A percentile compares a stretch with the other conserved stretches of the same genome.
Conservation (phyloP, 2,113 vertebrate genomes). For the Epinephelus lanceolatus region DNA sequence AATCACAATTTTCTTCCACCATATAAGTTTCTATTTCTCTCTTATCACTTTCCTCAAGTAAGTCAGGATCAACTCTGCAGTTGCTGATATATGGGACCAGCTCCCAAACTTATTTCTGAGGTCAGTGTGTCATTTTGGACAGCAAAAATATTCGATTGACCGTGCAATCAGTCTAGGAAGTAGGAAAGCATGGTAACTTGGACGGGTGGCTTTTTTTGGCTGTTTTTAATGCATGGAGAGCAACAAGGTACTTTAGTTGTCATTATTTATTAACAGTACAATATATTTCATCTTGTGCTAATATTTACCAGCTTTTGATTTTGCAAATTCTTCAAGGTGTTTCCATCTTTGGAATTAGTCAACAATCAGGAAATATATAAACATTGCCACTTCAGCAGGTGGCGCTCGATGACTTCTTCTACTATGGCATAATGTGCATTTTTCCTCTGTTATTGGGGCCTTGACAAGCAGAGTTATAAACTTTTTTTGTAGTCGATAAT, state of each 20-base stretch:
- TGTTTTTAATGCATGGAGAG: neutral
- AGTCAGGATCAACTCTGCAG: neutral
- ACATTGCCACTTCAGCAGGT: too few species aligned
- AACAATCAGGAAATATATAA: too few species aligned
- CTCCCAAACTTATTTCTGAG: neutral
- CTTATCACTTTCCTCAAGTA: neutral
- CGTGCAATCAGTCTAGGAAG: neutral
- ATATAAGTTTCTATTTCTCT: neutral
- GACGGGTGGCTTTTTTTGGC: neutral
- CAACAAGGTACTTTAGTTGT: neutral
- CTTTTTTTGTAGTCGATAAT: neutral
- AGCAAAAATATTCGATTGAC: neutral
- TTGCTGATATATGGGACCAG: neutral
- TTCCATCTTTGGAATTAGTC: too few species aligned
- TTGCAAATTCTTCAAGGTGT: too few species aligned
- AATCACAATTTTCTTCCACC: neutral
- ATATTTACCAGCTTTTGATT: neutral
- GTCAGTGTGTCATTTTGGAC: neutral
- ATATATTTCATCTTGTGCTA: neutral
- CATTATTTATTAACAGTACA: neutral
- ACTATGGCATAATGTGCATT: neutral
- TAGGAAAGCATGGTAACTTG: neutral
- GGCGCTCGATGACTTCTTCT: neutral
- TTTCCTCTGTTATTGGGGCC: neutral
- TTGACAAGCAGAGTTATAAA: neutral